Evolutionary conservation across 2,113 vertebrate genomes (phyloP), one percentile per base, ranked within the genome.

Genomic region (Heptranchias perlo): DNA sequence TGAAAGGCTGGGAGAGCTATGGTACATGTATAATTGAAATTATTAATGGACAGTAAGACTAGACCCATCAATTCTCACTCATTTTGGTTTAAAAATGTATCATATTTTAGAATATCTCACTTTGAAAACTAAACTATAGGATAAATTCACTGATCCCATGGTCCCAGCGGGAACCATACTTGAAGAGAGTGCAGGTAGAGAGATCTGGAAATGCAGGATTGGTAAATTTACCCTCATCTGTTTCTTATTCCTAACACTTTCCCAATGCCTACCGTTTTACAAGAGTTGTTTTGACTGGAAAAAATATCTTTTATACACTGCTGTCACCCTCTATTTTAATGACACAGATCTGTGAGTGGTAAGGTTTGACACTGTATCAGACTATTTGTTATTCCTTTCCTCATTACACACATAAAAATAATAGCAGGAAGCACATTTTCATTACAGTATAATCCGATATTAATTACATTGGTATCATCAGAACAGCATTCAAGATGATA

Each of bases 221-320:
- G 78, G 78, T 82, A 82, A 82, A 82, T 8, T 44, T 44, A 44
- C 14, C 5, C 44, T 44, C 39, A 82, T 82, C 78, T 16, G 18
- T 21, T 82, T 31, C 0, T 3, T 58, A 91, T 91, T 91, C 87
- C 52, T 58, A 91, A 35, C 52, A n/a, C 31, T 3, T 35, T 49
- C 28, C 52, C 87, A 54, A 13, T n/a, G 13, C 13, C 87, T 91
- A 58, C 87, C 35, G 87, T 58, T 35, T 54, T 31, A 58, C 52
- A 91, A 58, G 87, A 18, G 10, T n/a, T 54, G 87, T 91, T 91
- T 91, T 91, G 49, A 91, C 49, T 91, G n/a, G 87, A 58, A n/a
- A 91, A 10, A 91, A 13, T 54, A 54, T 11, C 18, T 58, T 58
- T 58, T 91, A 21, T 58, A 91, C 52, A 6, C 49, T 54, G 52